These are phyloP conservation scores for Pyrocephalus nanus DNA, from an alignment of 2,797 vertebrate species.

Conservation along the genomic window DNA sequence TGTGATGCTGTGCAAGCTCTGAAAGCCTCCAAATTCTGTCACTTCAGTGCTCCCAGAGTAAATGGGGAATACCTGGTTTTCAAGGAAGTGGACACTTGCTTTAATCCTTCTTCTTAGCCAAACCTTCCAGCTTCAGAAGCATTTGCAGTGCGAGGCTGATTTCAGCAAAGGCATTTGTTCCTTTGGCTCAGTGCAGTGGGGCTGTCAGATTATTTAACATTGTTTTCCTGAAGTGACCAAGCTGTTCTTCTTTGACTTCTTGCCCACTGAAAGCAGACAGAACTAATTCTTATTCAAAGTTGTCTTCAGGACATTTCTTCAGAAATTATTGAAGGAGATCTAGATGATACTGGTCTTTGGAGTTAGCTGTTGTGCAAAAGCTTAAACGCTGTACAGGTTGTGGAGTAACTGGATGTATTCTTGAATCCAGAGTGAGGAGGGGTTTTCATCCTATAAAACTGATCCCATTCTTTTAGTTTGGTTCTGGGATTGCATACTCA, in stretches of 20 bases:
- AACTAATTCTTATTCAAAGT: background rate
- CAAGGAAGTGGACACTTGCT: background rate
- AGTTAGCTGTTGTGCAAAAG: background rate
- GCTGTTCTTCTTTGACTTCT: slow-evolving; percentile 18
- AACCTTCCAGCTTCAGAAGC: background rate
- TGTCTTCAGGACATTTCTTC: background rate
- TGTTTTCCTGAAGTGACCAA: background rate
- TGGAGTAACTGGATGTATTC: background rate
- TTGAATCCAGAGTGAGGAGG: background rate
- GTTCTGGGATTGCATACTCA: background rate
- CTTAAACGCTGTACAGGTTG: background rate
- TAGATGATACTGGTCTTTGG: background rate
- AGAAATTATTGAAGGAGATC: background rate
- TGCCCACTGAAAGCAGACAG: slow-evolving; percentile 25
- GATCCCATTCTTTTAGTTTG: background rate
- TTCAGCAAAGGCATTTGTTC: background rate
- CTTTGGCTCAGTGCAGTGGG: background rate
- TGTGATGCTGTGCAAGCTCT: background rate
- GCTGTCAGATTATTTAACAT: background rate
- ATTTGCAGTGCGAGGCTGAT: background rate
- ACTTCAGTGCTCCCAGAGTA: background rate
- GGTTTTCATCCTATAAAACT: background rate
- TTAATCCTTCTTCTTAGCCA: background rate
- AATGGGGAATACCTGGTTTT: background rate
- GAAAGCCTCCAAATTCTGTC: background rate